These are phyloP conservation scores for Conus ventricosus DNA, from an alignment of 1,140 invertebrate species.

Conservation along the genomic window DNA sequence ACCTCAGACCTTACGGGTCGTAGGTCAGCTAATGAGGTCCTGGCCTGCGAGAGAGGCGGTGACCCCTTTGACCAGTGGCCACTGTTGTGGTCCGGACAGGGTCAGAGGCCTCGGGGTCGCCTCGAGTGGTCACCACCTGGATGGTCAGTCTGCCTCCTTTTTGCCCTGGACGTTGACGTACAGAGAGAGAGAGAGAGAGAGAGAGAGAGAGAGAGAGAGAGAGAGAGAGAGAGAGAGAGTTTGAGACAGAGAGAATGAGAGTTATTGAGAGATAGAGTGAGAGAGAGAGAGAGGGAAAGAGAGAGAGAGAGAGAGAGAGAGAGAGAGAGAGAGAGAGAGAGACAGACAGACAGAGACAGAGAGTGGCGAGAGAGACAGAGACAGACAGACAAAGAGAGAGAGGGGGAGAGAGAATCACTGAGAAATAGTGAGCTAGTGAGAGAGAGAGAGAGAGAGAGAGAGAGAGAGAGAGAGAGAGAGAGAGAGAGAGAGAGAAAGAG, in stretches of 20 bases:
- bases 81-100: constrained; percentile 1
- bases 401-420: neutral
- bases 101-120: neutral
- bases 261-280: too few relatives aligned
- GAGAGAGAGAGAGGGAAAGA: too few relatives aligned
- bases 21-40: constrained; percentile 41
- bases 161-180: too few relatives aligned
- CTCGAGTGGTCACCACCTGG: neutral
- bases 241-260: too few relatives aligned
- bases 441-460: neutral
- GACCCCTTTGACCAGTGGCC: constrained; percentile 30
- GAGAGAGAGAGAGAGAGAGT: too few relatives aligned
- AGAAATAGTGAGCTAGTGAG: too few relatives aligned
- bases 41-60: constrained; percentile 22
- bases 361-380: too few relatives aligned
- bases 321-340: neutral
- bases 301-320: neutral
- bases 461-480: neutral
- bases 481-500: neutral
- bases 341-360: neutral
- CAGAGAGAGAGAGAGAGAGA: too few relatives aligned
- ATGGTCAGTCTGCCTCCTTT: neutral
- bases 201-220: too few relatives aligned
- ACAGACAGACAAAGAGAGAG: neutral
- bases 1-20: constrained; percentile 34